phyloP scores from a whole-genome alignment of 2,113 vertebrate genomes.

The Trichechus manatus region DNA sequence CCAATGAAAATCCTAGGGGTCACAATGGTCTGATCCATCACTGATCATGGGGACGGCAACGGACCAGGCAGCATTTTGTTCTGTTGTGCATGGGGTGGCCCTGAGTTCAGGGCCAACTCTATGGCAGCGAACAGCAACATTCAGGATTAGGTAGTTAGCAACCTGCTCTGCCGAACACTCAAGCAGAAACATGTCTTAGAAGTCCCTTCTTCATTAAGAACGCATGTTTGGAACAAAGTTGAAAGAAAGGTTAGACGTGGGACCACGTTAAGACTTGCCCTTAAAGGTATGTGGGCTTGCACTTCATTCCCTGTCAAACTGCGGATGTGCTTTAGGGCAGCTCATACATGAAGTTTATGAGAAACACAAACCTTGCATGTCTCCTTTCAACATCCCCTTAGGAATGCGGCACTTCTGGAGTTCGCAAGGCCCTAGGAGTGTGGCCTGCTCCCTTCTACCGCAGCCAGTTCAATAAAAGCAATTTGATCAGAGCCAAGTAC shows the following conservation, averaged over 20 bases:
- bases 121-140: neutral
- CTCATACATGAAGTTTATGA: neutral
- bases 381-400: neutral
- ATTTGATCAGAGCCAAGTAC: neutral
- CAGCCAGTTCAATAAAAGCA: neutral
- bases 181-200: conserved; percentile 44
- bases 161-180: neutral
- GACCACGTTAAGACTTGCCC: conserved; percentile 1
- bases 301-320: neutral
- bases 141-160: neutral
- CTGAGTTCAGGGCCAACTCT: neutral
- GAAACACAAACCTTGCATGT: neutral
- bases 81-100: neutral
- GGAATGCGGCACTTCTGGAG: neutral
- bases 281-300: neutral
- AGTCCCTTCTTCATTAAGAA: conserved; percentile 39
- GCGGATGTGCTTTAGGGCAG: neutral
- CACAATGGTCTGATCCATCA: neutral
- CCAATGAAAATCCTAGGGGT: neutral
- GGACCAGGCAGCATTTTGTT: neutral
- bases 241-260: conserved; percentile 5
- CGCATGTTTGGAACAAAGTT: conserved; percentile 28
- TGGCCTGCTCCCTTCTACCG: neutral
- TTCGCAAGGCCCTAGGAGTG: neutral
- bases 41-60: neutral